Conservation (phyloP, 2,888 invertebrate genomes). For the Diarsia mendica region DNA sequence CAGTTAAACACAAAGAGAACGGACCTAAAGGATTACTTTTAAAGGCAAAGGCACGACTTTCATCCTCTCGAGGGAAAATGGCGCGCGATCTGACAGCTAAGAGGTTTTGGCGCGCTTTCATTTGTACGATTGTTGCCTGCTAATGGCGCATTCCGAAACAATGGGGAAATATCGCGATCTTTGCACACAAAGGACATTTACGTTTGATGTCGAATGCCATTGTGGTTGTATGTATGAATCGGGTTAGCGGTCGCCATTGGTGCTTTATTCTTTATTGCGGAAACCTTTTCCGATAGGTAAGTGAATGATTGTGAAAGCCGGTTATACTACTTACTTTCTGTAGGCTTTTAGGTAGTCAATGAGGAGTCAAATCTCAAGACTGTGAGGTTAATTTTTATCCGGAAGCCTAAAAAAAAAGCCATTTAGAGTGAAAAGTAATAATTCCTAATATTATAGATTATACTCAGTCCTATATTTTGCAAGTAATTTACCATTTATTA, state of each 20-base stretch:
- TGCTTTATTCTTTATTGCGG: constrained; percentile 43
- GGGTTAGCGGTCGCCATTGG: constrained; percentile 40
- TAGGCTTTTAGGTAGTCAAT: not conserved
- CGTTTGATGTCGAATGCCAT: constrained; percentile 85
- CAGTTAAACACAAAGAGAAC: constrained; percentile 65
- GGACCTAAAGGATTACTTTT: constrained; percentile 70
- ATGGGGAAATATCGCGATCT: constrained; percentile 81
- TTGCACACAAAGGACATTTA: constrained; percentile 82
- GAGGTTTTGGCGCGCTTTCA: constrained; percentile 81
- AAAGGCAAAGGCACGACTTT: constrained; percentile 72
- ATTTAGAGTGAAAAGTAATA: not conserved
- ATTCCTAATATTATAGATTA: not conserved
- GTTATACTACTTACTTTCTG: not conserved
- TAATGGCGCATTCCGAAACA: constrained; percentile 86
- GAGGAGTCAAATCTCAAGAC: not conserved
- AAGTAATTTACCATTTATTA: not conserved
- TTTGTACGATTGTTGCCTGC: constrained; percentile 82
- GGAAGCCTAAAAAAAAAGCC: not conserved
- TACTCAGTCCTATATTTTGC: not conserved
- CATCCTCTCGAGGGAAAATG: constrained; percentile 79
- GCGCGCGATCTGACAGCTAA: constrained; percentile 84
- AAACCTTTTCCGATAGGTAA: constrained; percentile 23
- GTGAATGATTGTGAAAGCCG: not conserved
- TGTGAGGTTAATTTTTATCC: no score
- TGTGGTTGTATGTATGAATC: constrained; percentile 68